Evolutionary conservation across 2,797 vertebrate species (phyloP).

Genomic region (Poeciliopsis turneri): DNA sequence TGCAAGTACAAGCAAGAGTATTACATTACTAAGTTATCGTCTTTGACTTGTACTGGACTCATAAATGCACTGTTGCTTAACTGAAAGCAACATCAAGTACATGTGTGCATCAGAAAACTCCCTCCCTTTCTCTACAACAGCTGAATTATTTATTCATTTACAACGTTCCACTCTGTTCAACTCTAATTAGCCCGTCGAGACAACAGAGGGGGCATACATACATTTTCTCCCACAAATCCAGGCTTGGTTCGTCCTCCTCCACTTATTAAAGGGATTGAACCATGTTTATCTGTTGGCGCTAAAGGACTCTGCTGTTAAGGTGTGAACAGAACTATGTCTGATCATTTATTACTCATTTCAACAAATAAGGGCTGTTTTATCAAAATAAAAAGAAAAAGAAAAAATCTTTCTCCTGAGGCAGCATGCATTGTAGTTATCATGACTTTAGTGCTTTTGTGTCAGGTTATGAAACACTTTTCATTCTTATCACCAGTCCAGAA

Average conservation of each 20-base stretch:
- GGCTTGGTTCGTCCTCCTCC: background rate
- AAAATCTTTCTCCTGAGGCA: background rate
- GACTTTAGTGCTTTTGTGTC: background rate
- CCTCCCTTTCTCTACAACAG: background rate
- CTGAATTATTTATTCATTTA: slow-evolving; percentile 16
- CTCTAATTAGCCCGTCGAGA: slow-evolving; percentile 3
- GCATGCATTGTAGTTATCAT: background rate
- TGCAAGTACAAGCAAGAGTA: background rate
- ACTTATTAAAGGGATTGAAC: background rate
- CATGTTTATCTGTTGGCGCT: background rate
- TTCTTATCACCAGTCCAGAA: background rate
- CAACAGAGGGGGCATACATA: background rate
- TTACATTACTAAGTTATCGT: background rate
- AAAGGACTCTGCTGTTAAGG: background rate
- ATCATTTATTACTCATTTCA: background rate
- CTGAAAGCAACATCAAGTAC: slow-evolving; percentile 6
- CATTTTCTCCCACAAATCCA: background rate
- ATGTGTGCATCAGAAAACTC: background rate
- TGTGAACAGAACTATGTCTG: background rate
- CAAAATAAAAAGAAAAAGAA: background rate
- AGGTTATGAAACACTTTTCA: background rate
- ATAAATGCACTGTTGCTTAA: background rate
- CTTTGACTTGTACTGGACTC: background rate
- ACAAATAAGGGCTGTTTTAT: background rate
- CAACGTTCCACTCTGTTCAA: slow-evolving; percentile 1